These are phyloP conservation scores for Xanthia icteritia DNA, from an alignment of 2,888 invertebrate genomes.

Conservation along the genomic window DNA sequence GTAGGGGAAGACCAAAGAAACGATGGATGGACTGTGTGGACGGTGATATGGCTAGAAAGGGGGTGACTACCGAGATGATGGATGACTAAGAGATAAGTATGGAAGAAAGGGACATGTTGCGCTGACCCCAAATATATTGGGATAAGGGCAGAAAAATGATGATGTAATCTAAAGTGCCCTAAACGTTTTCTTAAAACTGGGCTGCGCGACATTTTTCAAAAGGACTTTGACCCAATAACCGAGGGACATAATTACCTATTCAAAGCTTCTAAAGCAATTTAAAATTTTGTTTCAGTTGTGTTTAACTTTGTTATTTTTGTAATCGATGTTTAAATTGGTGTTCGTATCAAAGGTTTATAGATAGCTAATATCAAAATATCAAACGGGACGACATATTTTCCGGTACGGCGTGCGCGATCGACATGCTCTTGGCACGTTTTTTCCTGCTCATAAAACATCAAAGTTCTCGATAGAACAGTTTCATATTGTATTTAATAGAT, in stretches of 20 bases:
- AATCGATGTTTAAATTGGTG: slow-evolving; percentile 21
- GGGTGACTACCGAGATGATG: too few relatives aligned
- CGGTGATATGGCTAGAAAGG: too few relatives aligned
- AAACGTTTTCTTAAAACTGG: slow-evolving; percentile 17
- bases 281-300: slow-evolving; percentile 7
- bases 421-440: slow-evolving; percentile 62
- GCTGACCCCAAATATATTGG: too few relatives aligned
- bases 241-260: slow-evolving; percentile 46
- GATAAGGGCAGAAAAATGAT: too few relatives aligned
- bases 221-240: slow-evolving; percentile 25
- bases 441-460: slow-evolving; percentile 53
- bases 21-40: too few relatives aligned
- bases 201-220: slow-evolving; percentile 15
- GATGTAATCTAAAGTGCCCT: background rate
- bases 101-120: too few relatives aligned
- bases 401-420: slow-evolving; percentile 3
- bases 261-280: slow-evolving; percentile 39
- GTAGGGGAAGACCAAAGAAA: too few relatives aligned
- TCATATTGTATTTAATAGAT: slow-evolving; percentile 9
- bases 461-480: slow-evolving; percentile 43
- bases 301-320: slow-evolving; percentile 41
- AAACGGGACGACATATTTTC: slow-evolving; percentile 23
- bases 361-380: slow-evolving; percentile 35
- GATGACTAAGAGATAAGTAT: too few relatives aligned
- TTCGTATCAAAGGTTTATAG: slow-evolving; percentile 21